Evolutionary conservation across 2,888 invertebrate genomes (phyloP).

Genomic region (Parnassius apollo): DNA sequence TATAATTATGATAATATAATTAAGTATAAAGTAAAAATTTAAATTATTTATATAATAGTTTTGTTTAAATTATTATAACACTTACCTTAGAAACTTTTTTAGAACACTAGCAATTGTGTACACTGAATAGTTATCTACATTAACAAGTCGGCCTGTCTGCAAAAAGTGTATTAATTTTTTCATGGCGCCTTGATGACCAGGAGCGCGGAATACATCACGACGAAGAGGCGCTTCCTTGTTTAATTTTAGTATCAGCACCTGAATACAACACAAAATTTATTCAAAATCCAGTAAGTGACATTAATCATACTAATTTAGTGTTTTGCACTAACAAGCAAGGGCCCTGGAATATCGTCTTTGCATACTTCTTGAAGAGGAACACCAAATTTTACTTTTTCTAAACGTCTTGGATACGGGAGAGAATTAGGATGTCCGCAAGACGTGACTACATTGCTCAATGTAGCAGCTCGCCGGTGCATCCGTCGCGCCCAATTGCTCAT

Average conservation of each 20-base stretch:
- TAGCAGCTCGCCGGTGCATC: constrained; percentile 95
- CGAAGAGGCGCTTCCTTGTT: constrained; percentile 97
- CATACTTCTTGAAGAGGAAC: constrained; percentile 95
- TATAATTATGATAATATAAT: too few species aligned
- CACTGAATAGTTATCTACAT: constrained; percentile 96
- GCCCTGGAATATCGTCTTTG: constrained; percentile 97
- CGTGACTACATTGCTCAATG: constrained; percentile 93
- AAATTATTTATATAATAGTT: neutral
- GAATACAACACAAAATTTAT: constrained; percentile 41
- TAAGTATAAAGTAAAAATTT: too few species aligned
- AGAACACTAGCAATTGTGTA: constrained; percentile 99
- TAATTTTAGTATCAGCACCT: constrained; percentile 94
- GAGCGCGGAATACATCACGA: constrained; percentile 96
- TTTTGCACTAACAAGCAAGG: constrained; percentile 87
- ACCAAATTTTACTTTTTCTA: constrained; percentile 97
- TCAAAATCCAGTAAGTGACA: constrained; percentile 4
- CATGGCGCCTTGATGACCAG: constrained; percentile 97
- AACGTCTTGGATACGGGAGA: constrained; percentile 89
- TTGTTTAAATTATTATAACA: neutral
- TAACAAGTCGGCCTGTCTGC: constrained; percentile 93
- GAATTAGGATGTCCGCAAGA: constrained; percentile 93
- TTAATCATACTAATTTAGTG: neutral
- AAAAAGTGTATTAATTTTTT: constrained; percentile 95
- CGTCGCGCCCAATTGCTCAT: constrained; percentile 97
- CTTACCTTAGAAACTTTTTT: constrained; percentile 93